These are phyloP conservation scores for Lampris incognitus DNA, from an alignment of 2,113 vertebrate species.

Conservation along the genomic window DNA sequence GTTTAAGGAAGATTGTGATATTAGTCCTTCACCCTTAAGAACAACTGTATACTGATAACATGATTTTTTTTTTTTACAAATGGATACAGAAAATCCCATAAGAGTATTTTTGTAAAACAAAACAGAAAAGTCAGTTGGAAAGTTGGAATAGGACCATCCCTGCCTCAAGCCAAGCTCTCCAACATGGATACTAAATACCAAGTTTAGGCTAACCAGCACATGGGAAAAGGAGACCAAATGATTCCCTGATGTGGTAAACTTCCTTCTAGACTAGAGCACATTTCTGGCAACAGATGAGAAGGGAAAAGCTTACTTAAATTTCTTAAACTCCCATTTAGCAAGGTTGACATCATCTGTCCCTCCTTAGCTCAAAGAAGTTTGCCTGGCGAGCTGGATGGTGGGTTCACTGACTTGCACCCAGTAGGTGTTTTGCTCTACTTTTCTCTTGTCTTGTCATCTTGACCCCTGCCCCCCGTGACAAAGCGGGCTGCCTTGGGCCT, in stretches of 20 bases:
- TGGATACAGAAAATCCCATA: not conserved
- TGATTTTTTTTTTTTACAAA: not conserved
- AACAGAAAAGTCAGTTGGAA: not conserved
- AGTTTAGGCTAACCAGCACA: not conserved
- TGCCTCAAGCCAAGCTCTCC: not conserved
- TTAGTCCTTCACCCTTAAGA: no score
- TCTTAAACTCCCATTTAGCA: slow-evolving; percentile 12
- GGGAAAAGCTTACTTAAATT: slow-evolving; percentile 18
- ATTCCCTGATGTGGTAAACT: slow-evolving; percentile 18
- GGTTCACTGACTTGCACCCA: slow-evolving; percentile 53
- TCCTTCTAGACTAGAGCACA: not conserved
- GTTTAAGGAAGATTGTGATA: no score
- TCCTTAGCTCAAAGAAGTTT: slow-evolving; percentile 40
- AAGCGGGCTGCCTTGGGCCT: slow-evolving; percentile 63
- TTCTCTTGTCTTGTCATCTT: slow-evolving; percentile 66
- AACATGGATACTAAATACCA: not conserved
- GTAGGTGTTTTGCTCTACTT: slow-evolving; percentile 67
- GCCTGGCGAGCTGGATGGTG: slow-evolving; percentile 33
- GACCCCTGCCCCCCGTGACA: slow-evolving; percentile 66
- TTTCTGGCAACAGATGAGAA: slow-evolving; percentile 5
- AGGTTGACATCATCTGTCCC: slow-evolving; percentile 21
- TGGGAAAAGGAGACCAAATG: not conserved
- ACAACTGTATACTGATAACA: not conserved
- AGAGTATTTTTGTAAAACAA: not conserved
- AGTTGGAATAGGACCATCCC: not conserved